Evolutionary conservation across 1,140 invertebrate species (phyloP).

Genomic region (Zeugodacus cucurbitae): DNA sequence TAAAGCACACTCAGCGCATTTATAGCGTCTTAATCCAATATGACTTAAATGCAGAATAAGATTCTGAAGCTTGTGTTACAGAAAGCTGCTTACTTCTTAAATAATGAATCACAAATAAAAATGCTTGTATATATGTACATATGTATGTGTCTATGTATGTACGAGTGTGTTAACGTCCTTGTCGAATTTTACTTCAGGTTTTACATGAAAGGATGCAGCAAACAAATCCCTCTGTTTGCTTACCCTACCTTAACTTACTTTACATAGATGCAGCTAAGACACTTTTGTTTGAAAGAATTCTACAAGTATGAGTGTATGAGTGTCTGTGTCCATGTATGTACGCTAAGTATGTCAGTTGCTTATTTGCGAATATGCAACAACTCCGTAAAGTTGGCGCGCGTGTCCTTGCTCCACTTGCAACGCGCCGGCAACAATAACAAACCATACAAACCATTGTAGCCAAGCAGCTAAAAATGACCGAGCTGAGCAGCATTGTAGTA

Average conservation of each 20-base stretch:
- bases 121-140: too few species aligned
- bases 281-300: too few species aligned
- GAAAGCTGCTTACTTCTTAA: too few species aligned
- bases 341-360: background rate
- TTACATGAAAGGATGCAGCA: background rate
- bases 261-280: too few species aligned
- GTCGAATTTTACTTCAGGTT: background rate
- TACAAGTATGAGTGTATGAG: background rate
- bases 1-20: too few species aligned
- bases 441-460: background rate
- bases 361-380: slow-evolving; percentile 34
- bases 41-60: too few species aligned
- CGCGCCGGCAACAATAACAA: slow-evolving; percentile 28
- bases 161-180: background rate
- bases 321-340: background rate
- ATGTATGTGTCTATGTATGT: background rate
- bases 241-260: background rate
- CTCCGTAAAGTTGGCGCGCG: slow-evolving; percentile 34
- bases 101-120: too few species aligned
- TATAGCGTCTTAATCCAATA: too few species aligned
- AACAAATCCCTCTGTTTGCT: background rate
- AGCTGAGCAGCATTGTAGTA: background rate
- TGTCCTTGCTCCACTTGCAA: slow-evolving; percentile 31
- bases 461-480: background rate
- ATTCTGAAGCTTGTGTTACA: too few species aligned